Evolutionary conservation across 2,888 invertebrate species (phyloP), one percentile per base, ranked within the genome.

Genomic region (Tenthredo notha): DNA sequence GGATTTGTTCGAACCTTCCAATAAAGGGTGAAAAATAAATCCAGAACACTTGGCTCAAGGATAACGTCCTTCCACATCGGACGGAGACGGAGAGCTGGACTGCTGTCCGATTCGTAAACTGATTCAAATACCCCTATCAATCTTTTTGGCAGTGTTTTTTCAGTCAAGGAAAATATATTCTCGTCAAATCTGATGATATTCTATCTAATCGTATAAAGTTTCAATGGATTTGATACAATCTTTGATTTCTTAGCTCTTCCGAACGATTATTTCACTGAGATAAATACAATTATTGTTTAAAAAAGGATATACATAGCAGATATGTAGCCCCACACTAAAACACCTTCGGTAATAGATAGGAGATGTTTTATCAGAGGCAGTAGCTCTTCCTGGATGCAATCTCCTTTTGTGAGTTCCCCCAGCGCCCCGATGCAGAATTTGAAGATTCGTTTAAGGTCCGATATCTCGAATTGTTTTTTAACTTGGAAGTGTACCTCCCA

Each of bases 401-500:
- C 94, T 87, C 92, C 94, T 91, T 94, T 94, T 85, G 95, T 94
- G 82, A 96, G 93, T 93, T 96, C 95, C 83, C 94, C 94, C 43
- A 97, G 93, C 29, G 96, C 95, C 91, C 95, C 94, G 12, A 96
- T 94, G 86, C 95, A 95, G 93, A 97, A 96, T 90, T 96, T 95
- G 92, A 98, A 97, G 91, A 98, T 97, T 87, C 96, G 95, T 90
- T 97, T 96, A 88, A 98, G 94, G 92, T 98, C 97, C 78, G 95
- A 95, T 33, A 95, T 95, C 94, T 98, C 98, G 94, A 98, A 98
- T 67, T 96, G 95, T 90, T 96, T 96, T 93, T 98, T 98, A 47
- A 97, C 96, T 91, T 96, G 95, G 90, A 97, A 96, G 93, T 98
- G 98, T 54, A 96, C 95, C 93, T 98, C 98, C 97, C 97, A 98